Percentiles rank a stretch among this genome's conserved stretches.
phyloP scores from a whole-genome alignment of 2,888 invertebrate species.

The Cynaeus angustus region DNA sequence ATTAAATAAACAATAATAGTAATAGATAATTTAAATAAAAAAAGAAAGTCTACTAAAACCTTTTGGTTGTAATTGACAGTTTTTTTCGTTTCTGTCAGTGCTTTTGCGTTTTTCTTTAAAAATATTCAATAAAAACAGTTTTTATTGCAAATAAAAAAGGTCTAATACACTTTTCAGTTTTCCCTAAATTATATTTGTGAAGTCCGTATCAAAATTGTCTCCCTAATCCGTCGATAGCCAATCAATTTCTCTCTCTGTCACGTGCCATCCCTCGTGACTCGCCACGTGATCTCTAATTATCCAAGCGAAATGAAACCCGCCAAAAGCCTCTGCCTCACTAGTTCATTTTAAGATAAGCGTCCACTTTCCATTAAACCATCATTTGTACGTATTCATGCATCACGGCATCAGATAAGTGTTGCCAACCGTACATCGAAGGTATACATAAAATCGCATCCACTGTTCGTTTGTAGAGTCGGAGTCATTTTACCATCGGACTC shows the following conservation, averaged over 20 bases:
- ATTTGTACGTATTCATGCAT: slow-evolving; percentile 44
- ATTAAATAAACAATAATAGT: too few relatives aligned
- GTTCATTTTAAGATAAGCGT: slow-evolving; percentile 39
- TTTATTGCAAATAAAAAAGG: too few relatives aligned
- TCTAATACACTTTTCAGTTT: too few relatives aligned
- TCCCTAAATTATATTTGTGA: too few relatives aligned
- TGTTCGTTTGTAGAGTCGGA: slow-evolving; percentile 24
- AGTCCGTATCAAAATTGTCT: not conserved
- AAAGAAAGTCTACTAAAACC: too few relatives aligned
- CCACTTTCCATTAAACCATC: slow-evolving; percentile 44
- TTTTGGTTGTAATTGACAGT: too few relatives aligned
- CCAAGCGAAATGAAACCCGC: slow-evolving; percentile 13
- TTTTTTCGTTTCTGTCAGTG: too few relatives aligned
- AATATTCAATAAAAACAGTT: too few relatives aligned
- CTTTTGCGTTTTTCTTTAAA: too few relatives aligned
- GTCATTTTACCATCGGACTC: slow-evolving; percentile 56
- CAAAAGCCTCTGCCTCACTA: slow-evolving; percentile 30
- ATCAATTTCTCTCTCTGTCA: slow-evolving; percentile 14
- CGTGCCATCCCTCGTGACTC: slow-evolving; percentile 20
- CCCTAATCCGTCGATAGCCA: slow-evolving; percentile 8
- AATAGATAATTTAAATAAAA: too few relatives aligned
- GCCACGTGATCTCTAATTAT: slow-evolving; percentile 33
- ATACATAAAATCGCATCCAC: slow-evolving; percentile 25
- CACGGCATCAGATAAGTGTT: slow-evolving; percentile 48
- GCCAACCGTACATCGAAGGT: slow-evolving; percentile 42